Base-by-base conservation (phyloP, 2,113 vertebrate species). In the Zosterops hypoxanthus region DNA sequence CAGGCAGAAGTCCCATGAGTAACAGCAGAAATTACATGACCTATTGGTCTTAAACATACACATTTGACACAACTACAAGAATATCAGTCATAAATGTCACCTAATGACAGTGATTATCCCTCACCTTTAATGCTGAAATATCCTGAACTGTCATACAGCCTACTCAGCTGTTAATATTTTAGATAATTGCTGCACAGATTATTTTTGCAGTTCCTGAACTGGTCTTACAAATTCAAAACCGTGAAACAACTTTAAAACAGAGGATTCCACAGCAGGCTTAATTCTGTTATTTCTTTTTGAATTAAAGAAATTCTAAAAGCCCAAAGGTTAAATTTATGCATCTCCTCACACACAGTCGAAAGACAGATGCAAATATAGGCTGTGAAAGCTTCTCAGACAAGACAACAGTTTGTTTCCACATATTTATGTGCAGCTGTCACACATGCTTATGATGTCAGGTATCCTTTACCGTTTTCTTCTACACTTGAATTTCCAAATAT, bases 81-180 rank as follows among this genome's bases (percentile, higher is more conserved):
- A 84, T 12, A 42, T n/a, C 26, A 66, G 36, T 9, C 57, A 55
- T 41, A 78, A 42, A 69, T 76, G 50, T 56, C 53, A 80, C 49
- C 25, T 60, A 83, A 70, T 73, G 36, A 52, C 46, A 85, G 65
- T 19, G 71, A 95, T 90, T 59, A 88, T 60, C 25, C 9, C 75
- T 84, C 73, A 79, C 84, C 65, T 90, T 90, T 70, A 86, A 75
- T 0, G 5, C 41, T 79, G 60, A 92, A 95, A 89, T 75, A 88
- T 57, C 79, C 60, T 49, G 34, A 91, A 91, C 75, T 92, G 39
- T 59, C 53, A 94, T 53, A 72, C 94, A 96, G 91, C 77, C 89
- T 94, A 90, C 89, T 88, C 65, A 90, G 73, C 55, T 93, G 63
- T 78, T 96, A 94, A 86, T 52, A 79, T 91, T 95, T 96, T 49